Base-by-base conservation (phyloP, 2,888 invertebrate genomes). In the Fissipunctia ypsillon region DNA sequence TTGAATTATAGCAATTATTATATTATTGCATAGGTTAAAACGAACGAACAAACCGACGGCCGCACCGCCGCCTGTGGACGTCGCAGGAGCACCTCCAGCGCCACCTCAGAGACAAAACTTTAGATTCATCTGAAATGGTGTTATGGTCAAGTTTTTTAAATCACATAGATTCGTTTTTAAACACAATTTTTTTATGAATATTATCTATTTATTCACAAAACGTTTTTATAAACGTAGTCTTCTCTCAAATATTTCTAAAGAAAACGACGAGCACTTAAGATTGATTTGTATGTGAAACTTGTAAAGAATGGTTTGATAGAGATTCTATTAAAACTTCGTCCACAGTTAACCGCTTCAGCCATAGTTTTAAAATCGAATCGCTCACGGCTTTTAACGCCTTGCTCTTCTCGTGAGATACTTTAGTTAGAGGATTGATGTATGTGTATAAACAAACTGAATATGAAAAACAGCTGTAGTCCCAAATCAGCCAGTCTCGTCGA, bases 271-370 rank as follows among this genome's bases (percentile, higher is more conserved):
- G 14, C 25, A 45, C 31, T 50, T 67, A 67, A 75, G 66, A 78
- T 78, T 73, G 78, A 78, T 78, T 78, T 67, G 61, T 73, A 66
- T 61, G 60, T 28, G 14, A 52, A 78, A 78, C 66, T 78, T 78
- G 56, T 73, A 67, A 61, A 52, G 66, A 78, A 78, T 63, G 73
- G 63, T 72, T 57, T 73, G 66, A 73, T 78, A 50, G 78, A 72
- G 66, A 73, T 73, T 78, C 78, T 78, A 78, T 78, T 78, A 78
- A 78, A 78, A 78, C 78, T 78, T 78, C 25, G 16, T 7, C 73
- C 19, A 10, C 43, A 63, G 66, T 56, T 45, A 54, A 72, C 72
- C 73, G 63, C 56, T 63, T 38, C 56, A 1, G 41, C 72, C 73
- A 72, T 78, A 67, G 78, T 78, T 78, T 78, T 67, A 72, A 63